Percentiles rank a stretch among this genome's conserved stretches.
Conservation (phyloP, 2,888 invertebrate genomes). For the Leptopterna dolabrata region DNA sequence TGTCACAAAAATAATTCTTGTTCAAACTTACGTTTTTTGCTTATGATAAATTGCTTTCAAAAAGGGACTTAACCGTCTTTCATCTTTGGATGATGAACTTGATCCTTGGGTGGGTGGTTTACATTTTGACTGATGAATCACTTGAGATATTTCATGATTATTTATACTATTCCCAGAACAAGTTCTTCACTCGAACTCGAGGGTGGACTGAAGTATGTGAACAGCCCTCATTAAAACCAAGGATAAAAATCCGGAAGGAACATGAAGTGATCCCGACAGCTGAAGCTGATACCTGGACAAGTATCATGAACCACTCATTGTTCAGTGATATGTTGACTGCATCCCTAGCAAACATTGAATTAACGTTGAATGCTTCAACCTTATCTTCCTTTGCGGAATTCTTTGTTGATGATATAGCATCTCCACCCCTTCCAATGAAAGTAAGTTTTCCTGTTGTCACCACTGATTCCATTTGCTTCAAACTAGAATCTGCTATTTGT, state of each 20-base stretch:
- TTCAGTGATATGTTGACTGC: constrained; percentile 62
- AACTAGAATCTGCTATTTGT: too few species aligned
- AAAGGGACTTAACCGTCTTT: too few species aligned
- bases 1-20: too few species aligned
- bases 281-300: constrained; percentile 58
- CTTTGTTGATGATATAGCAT: constrained; percentile 87
- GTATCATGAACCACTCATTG: constrained; percentile 61
- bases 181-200: constrained; percentile 83
- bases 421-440: constrained; percentile 84
- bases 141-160: too few species aligned
- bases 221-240: constrained; percentile 66
- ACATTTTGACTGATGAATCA: too few species aligned
- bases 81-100: too few species aligned
- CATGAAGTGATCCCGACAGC: constrained; percentile 69
- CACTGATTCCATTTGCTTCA: background rate
- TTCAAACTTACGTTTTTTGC: too few species aligned
- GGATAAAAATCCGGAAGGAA: constrained; percentile 74
- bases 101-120: too few species aligned
- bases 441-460: constrained; percentile 67
- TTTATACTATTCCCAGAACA: constrained; percentile 71
- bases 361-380: constrained; percentile 84
- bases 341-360: constrained; percentile 70
- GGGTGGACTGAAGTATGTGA: constrained; percentile 79
- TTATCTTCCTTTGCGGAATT: constrained; percentile 84
- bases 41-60: too few species aligned